Base-by-base conservation (phyloP, 2,113 vertebrate species). In the Trogon melanurus region DNA sequence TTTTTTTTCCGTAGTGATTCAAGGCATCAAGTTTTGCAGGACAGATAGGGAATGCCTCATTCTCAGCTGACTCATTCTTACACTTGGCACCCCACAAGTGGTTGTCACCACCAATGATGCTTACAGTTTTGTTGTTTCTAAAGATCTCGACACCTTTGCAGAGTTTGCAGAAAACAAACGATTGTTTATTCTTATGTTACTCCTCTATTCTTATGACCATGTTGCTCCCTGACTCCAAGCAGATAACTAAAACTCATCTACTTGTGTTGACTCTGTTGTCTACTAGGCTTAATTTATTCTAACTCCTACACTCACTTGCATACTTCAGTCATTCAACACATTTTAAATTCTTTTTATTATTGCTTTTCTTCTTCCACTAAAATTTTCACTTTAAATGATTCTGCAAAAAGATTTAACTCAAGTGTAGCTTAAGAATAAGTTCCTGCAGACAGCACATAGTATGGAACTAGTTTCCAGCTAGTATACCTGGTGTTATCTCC, bases 241-340 rank as follows among this genome's bases (percentile, higher is more conserved):
- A 14, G 8, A n/a, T 56, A 80, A 84, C 19, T 79, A 71, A 72
- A 80, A 21, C 6, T 62, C 4, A 1, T 26, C 73, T 80, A 53
- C 30, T 51, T 71, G 56, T 11, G 22, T 26, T 79, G 38, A 84
- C 26, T 13, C 13, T 62, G 10, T 13, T 84, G 20, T 85, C 32
- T 57, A 5, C 16, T 62, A 44, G 36, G 10, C 17, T 70, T 79
- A 50, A 38, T 1, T 56, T 48, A 32, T 17, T 11, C 10, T 70
- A 57, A 51, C 13, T 41, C 11, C 5, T 51, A 9, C 16, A 56
- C 6, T 30, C 6, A 26, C 0, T 0, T 36, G 4, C 22, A 17
- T 41, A 50, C 11, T 64, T 75, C 29, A 81, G 27, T 64, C 18
- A 70, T 54, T 45, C 30, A 70, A 18, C 3, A n/a, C 5, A 41